Conservation (phyloP, 2,113 vertebrate species). For the Cyprinodon brontotheroides region DNA sequence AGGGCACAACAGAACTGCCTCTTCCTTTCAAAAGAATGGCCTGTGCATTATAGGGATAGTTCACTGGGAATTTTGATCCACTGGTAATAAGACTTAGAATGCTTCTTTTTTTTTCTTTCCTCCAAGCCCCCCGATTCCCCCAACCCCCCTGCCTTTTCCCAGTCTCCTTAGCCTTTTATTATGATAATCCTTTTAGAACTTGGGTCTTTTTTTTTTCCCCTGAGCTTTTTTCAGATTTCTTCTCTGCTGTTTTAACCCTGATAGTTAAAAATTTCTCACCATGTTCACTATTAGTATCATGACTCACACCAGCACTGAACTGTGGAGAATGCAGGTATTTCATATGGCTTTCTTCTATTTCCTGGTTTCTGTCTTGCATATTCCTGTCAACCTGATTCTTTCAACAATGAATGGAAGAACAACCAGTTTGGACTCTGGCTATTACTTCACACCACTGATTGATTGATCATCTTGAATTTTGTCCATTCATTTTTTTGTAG, state of each 20-base stretch:
- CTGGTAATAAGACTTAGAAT: constrained; percentile 68
- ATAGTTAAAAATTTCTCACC: constrained; percentile 13
- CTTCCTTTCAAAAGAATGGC: constrained; percentile 62
- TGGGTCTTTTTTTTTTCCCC: constrained; percentile 21
- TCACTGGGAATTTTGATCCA: constrained; percentile 74
- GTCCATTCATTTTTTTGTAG: too few species aligned
- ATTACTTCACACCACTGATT: too few species aligned
- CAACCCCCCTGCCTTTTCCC: not conserved
- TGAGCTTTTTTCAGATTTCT: constrained; percentile 21
- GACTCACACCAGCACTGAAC: constrained; percentile 4
- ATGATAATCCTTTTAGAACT: constrained; percentile 32
- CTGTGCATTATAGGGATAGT: constrained; percentile 60
- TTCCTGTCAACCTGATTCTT: constrained; percentile 46
- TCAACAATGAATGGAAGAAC: constrained; percentile 33
- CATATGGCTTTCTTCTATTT: constrained; percentile 7
- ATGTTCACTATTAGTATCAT: constrained; percentile 32
- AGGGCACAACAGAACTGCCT: constrained; percentile 69
- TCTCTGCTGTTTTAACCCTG: constrained; percentile 27
- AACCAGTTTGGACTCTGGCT: constrained; percentile 6
- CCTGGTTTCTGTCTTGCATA: constrained; percentile 8
- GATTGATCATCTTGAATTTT: not conserved
- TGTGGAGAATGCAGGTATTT: constrained; percentile 6
- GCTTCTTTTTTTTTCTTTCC: constrained; percentile 40
- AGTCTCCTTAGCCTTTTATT: constrained; percentile 22
- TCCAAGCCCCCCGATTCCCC: not conserved